Evolutionary conservation across 37 sponge, comb jelly and placozoan species (phyloP), one percentile per base, ranked within the genome.

Genomic region (Beroe ovata): DNA sequence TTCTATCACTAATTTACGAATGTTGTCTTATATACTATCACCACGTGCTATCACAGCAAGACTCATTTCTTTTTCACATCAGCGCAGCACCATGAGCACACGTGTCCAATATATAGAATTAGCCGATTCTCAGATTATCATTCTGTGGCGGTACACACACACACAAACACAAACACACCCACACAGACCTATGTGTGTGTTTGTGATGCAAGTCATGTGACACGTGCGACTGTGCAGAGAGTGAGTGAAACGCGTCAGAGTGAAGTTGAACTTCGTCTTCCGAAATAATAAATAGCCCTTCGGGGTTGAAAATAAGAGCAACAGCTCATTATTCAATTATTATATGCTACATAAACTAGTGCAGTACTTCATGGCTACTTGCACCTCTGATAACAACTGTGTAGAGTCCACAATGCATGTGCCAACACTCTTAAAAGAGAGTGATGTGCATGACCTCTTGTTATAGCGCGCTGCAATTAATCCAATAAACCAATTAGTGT

Each of bases 41-140:
- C 29, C 69, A 66, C 69, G 69, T 66, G 69, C 69, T 66, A 66
- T 66, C 36, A 66, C 36, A 29, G 36, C 35, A 8, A 4, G 30
- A 37, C 35, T 33, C 32, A 66, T 66, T 66, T 66, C 32, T 66
- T 66, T 66, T 66, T 66, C 69, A 47, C 54, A n/a, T n/a, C n/a
- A n/a, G n/a, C 54, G 6, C 36, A 34, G 2, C 69, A 66, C 69
- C 69, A 66, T 66, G 69, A 29, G 69, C 30, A 29, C 69, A 66
- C 69, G 69, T 66, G 69, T 6, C 23, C n/a, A n/a, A n/a, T n/a
- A n/a, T n/a, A 25, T 1, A 30, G 69, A 66, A 66, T 33, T 66
- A 66, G 34, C 36, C 69, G 69, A 66, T 66, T 66, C 34, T 66
- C 69, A 34, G 69, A 66, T 66, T 66, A 66, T 66, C 69, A 37